Conservation (phyloP, 2,113 vertebrate genomes). For the Cairina moschata region DNA sequence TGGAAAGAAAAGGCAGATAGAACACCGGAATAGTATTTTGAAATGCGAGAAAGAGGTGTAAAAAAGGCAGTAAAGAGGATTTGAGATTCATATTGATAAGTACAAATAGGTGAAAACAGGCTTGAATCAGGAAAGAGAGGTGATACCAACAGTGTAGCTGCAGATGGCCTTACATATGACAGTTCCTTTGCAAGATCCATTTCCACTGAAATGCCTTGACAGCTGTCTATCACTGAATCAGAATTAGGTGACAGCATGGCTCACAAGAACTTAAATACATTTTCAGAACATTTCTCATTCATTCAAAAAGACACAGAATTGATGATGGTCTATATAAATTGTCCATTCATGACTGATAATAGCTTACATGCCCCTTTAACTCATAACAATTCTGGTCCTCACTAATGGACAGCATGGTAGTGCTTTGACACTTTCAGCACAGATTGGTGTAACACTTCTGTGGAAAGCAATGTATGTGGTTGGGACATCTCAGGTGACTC, state of each 20-base stretch:
- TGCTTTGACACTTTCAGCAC: background rate
- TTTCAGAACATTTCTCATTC: background rate
- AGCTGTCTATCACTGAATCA: constrained; percentile 44
- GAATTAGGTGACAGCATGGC: constrained; percentile 14
- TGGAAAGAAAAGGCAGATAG: background rate
- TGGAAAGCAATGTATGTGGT: background rate
- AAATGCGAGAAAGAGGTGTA: background rate
- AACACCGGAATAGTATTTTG: background rate
- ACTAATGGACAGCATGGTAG: background rate
- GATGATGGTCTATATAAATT: background rate
- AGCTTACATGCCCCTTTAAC: background rate
- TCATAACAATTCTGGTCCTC: background rate
- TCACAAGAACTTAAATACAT: background rate
- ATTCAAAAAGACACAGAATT: background rate
- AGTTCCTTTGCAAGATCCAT: constrained; percentile 1
- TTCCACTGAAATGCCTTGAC: constrained; percentile 13
- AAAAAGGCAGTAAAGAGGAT: background rate
- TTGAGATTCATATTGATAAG: background rate
- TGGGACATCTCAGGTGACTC: background rate
- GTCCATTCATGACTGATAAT: background rate
- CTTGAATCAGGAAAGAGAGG: background rate
- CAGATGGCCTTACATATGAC: constrained; percentile 7
- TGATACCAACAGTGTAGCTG: background rate
- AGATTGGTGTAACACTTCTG: background rate
- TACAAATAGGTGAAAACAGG: background rate